Conservation (phyloP, 1,140 invertebrate species). For the Holcopasites calliopsidis region DNA sequence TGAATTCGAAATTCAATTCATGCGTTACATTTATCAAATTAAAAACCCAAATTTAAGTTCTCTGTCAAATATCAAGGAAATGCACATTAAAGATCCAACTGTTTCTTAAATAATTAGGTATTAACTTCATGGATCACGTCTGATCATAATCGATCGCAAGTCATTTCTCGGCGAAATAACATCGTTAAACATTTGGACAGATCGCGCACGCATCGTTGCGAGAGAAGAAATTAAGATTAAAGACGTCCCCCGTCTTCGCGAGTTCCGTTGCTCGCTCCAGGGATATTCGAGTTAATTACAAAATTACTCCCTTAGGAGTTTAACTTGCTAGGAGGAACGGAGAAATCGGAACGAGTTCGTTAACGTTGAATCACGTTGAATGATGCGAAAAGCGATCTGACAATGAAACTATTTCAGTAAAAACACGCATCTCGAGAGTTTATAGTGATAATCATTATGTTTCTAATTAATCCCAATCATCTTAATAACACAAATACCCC, state of each 20-base stretch:
- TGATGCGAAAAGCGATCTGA: too few species aligned
- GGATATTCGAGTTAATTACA: slow-evolving; percentile 52
- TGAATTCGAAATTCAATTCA: too few species aligned
- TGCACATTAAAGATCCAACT: neutral
- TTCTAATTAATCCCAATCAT: neutral
- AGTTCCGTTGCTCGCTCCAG: slow-evolving; percentile 40
- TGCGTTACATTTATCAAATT: too few species aligned
- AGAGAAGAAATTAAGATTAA: slow-evolving; percentile 63
- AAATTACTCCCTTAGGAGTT: slow-evolving; percentile 63
- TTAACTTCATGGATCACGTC: neutral
- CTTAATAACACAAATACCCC: too few species aligned
- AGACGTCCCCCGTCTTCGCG: slow-evolving; percentile 53
- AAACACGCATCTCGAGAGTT: too few species aligned
- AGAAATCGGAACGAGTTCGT: slow-evolving; percentile 43
- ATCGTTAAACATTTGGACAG: neutral
- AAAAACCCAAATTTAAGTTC: neutral
- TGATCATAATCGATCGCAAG: neutral
- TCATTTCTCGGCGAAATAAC: neutral
- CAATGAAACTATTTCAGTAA: too few species aligned
- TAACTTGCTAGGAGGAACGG: slow-evolving; percentile 34
- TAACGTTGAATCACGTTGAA: slow-evolving; percentile 47
- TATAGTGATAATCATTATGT: too few species aligned
- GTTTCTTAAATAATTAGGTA: too few species aligned
- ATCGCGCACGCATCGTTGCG: slow-evolving; percentile 5
- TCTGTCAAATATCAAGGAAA: neutral